Conservation (phyloP, 2,888 invertebrate species). For the Cryptocephalus moraei region DNA sequence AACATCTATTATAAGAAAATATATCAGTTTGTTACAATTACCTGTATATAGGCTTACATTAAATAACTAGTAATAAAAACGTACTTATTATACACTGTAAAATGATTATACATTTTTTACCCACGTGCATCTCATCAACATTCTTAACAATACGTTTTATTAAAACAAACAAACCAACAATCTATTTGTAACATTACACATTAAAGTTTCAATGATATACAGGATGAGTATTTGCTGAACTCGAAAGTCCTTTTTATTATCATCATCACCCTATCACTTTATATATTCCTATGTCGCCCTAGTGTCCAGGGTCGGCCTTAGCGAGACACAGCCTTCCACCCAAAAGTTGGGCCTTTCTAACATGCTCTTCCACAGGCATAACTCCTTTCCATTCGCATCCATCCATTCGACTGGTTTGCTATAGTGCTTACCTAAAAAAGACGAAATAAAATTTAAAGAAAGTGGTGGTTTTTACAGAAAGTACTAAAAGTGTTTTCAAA, state of each 20-base stretch:
- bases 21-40: conserved; percentile 29
- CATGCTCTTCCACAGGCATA: conserved; percentile 89
- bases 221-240: too few relatives aligned
- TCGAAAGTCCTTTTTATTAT: background rate
- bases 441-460: too few relatives aligned
- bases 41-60: conserved; percentile 30
- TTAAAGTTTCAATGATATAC: background rate
- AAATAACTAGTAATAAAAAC: conserved; percentile 31
- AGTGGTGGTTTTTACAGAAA: too few relatives aligned
- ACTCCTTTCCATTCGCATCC: conserved; percentile 87
- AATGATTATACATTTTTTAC: conserved; percentile 28
- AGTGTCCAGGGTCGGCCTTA: conserved; percentile 68
- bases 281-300: conserved; percentile 29
- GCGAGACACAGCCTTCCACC: conserved; percentile 88
- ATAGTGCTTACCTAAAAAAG: conserved; percentile 66
- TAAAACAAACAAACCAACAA: conserved; percentile 11
- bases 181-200: conserved; percentile 11
- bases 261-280: conserved; percentile 7
- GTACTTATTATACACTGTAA: conserved; percentile 27
- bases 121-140: conserved; percentile 23
- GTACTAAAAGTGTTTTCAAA: too few relatives aligned
- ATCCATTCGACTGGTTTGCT: conserved; percentile 88
- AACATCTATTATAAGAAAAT: conserved; percentile 30
- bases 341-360: conserved; percentile 88
- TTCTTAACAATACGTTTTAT: conserved; percentile 13